A percentile compares a stretch with the other conserved stretches of the same genome.
phyloP scores from a whole-genome alignment of 2,888 invertebrate species.

The Xanthorhoe spadicearia region DNA sequence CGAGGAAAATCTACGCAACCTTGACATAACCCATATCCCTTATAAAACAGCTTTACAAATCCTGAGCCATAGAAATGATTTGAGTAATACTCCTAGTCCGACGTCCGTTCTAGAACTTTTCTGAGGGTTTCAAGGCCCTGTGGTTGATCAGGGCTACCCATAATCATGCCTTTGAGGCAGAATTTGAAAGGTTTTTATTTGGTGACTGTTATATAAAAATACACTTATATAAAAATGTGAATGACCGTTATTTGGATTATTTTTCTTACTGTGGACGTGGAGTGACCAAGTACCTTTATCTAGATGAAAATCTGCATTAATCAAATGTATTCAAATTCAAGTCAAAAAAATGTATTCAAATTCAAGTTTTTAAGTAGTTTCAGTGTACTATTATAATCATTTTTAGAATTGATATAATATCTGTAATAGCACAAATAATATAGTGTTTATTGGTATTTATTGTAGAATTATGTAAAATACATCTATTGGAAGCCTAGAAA shows the following conservation, averaged over 20 bases:
- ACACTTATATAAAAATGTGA: no score
- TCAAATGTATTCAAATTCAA: no score
- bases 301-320: no score
- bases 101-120: conserved; percentile 74
- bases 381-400: not conserved
- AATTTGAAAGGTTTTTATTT: not conserved
- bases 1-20: conserved; percentile 43
- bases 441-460: not conserved
- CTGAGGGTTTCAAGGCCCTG: conserved; percentile 69
- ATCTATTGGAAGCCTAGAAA: not conserved
- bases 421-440: conserved; percentile 10
- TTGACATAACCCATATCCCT: conserved; percentile 52
- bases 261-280: no score
- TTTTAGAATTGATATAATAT: not conserved
- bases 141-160: conserved; percentile 51
- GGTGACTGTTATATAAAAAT: no score
- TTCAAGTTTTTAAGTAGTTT: no score
- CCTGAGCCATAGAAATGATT: conserved; percentile 75
- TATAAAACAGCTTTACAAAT: conserved; percentile 60
- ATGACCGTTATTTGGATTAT: no score
- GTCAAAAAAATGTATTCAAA: no score
- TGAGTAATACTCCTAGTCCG: conserved; percentile 60
- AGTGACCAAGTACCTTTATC: no score
- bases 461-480: not conserved
- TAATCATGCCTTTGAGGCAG: not conserved